Conservation (phyloP, 53 echinoderm and acorn worm genomes). For the Paelopatides confundens region DNA sequence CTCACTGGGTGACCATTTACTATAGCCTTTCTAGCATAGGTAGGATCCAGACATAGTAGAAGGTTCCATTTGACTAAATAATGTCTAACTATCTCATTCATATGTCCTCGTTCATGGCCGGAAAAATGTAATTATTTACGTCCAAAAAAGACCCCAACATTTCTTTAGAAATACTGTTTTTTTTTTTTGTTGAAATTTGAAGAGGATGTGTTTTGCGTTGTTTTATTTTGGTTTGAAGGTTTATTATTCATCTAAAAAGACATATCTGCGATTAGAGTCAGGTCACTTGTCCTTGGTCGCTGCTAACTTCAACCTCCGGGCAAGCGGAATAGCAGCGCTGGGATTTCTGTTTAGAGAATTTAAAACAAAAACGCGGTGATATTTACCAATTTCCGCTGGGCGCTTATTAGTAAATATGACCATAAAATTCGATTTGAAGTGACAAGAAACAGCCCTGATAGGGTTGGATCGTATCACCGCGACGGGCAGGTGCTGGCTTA, state of each 20-base stretch:
- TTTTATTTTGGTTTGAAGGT: background rate
- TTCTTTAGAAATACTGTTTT: too few relatives aligned
- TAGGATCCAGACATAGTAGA: too few relatives aligned
- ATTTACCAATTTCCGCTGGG: slow-evolving; percentile 26
- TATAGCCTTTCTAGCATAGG: too few relatives aligned
- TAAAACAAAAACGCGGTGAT: slow-evolving; percentile 7
- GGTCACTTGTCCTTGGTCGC: background rate
- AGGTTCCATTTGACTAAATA: too few relatives aligned
- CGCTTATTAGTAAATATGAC: slow-evolving; percentile 45
- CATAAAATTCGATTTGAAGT: slow-evolving; percentile 44
- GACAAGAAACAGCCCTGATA: slow-evolving; percentile 30
- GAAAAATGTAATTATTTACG: too few relatives aligned
- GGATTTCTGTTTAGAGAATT: background rate
- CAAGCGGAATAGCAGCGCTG: background rate
- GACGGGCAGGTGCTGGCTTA: slow-evolving; percentile 40
- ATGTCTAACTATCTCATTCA: too few relatives aligned
- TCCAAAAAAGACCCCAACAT: too few relatives aligned
- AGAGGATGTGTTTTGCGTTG: too few relatives aligned
- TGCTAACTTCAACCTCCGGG: background rate
- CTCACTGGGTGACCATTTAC: too few relatives aligned
- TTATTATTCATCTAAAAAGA: background rate
- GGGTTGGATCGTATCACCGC: slow-evolving; percentile 13
- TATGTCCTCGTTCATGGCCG: too few relatives aligned
- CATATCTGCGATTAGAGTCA: background rate
- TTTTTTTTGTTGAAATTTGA: too few relatives aligned